Conservation (phyloP, 2,888 invertebrate genomes). For the Acleris laterana region DNA sequence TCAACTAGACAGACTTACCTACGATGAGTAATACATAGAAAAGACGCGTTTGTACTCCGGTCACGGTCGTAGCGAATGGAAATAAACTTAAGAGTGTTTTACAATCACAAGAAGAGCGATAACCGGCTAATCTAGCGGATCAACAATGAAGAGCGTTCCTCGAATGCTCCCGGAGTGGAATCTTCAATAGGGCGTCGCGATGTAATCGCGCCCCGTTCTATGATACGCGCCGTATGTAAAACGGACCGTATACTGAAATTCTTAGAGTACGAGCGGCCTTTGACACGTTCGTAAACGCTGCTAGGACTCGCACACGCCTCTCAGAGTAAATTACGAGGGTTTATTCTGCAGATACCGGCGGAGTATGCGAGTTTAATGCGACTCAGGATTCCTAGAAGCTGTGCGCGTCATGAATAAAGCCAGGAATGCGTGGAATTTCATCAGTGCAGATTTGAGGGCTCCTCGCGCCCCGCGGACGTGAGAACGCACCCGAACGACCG, state of each 20-base stretch:
- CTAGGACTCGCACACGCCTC: slow-evolving; percentile 60
- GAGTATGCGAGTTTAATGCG: slow-evolving; percentile 65
- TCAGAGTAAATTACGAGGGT: slow-evolving; percentile 76
- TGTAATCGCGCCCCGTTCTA: slow-evolving; percentile 31
- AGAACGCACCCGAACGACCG: slow-evolving; percentile 57
- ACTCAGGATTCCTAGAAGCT: slow-evolving; percentile 75
- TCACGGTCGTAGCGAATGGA: slow-evolving; percentile 56
- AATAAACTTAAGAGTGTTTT: slow-evolving; percentile 54
- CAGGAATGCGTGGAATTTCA: slow-evolving; percentile 73
- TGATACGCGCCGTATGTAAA: slow-evolving; percentile 34
- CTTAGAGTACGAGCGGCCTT: slow-evolving; percentile 68
- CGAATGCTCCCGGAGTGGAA: slow-evolving; percentile 40
- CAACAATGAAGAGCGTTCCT: slow-evolving; percentile 41
- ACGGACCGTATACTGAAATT: slow-evolving; percentile 50
- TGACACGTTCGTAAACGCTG: slow-evolving; percentile 66
- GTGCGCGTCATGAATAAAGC: slow-evolving; percentile 80
- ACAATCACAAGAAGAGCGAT: slow-evolving; percentile 46
- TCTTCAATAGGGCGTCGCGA: slow-evolving; percentile 38
- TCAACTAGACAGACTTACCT: slow-evolving; percentile 57
- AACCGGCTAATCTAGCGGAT: slow-evolving; percentile 44
- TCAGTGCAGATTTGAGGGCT: slow-evolving; percentile 78
- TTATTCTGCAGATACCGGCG: slow-evolving; percentile 71
- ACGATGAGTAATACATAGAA: slow-evolving; percentile 68
- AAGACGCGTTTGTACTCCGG: slow-evolving; percentile 48
- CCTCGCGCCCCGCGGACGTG: slow-evolving; percentile 65